A percentile compares a stretch with the other conserved stretches of the same genome.
These are phyloP conservation scores for Oreotrochilus melanogaster DNA, from an alignment of 2,113 vertebrate species.

Conservation along the genomic window DNA sequence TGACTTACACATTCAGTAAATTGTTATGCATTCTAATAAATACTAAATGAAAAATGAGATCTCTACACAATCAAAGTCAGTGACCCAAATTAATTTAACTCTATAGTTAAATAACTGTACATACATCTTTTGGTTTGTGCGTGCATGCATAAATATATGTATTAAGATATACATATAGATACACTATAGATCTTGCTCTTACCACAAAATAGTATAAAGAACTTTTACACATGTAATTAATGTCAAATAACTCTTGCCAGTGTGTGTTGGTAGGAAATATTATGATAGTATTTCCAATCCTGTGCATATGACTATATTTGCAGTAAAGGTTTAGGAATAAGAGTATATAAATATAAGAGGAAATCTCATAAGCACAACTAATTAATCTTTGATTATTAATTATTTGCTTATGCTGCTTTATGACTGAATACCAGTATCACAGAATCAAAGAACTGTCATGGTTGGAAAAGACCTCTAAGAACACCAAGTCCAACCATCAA, in stretches of 20 bases:
- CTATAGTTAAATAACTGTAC: not conserved
- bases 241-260: not conserved
- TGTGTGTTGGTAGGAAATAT: not conserved
- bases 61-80: not conserved
- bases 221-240: not conserved
- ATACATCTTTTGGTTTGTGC: not conserved
- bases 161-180: too few relatives aligned
- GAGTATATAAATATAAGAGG: not conserved
- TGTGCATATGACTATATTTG: not conserved
- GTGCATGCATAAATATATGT: not conserved
- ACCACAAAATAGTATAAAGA: not conserved
- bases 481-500: too few relatives aligned
- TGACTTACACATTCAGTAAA: not conserved
- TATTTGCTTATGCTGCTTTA: not conserved
- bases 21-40: not conserved
- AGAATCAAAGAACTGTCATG: too few relatives aligned
- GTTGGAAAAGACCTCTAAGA: too few relatives aligned
- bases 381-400: not conserved
- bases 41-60: not conserved
- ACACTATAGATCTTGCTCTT: not conserved
- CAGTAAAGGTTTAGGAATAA: not conserved
- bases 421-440: not conserved
- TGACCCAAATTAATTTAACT: not conserved
- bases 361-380: not conserved
- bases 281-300: not conserved